A percentile compares a stretch with the other conserved stretches of the same genome.
These are phyloP conservation scores for Melanotus villosus DNA, from an alignment of 2,888 invertebrate genomes.

Conservation along the genomic window DNA sequence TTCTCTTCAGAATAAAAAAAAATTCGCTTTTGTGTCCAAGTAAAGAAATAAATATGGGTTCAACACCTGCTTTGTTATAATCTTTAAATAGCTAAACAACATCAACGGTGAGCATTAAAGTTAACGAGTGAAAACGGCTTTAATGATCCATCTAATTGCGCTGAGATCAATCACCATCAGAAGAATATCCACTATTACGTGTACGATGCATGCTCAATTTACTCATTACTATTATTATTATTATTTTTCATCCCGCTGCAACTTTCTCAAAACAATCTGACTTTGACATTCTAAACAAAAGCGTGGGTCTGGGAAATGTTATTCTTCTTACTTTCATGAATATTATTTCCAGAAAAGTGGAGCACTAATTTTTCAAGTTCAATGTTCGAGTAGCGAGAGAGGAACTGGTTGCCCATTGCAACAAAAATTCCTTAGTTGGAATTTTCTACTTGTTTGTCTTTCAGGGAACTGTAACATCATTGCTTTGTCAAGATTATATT, in stretches of 20 bases:
- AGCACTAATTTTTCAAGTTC: slow-evolving; percentile 41
- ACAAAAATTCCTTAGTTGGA: slow-evolving; percentile 19
- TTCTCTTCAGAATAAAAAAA: too few species aligned
- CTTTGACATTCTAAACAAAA: slow-evolving; percentile 36
- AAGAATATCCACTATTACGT: not conserved
- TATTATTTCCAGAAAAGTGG: slow-evolving; percentile 38
- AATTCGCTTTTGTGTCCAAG: too few species aligned
- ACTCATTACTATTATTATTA: not conserved
- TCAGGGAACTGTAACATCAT: slow-evolving; percentile 8
- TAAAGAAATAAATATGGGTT: too few species aligned
- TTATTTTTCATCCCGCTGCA: not conserved
- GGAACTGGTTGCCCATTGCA: slow-evolving; percentile 21
- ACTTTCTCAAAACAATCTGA: slow-evolving; percentile 40
- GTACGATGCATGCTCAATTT: not conserved
- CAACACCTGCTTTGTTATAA: too few species aligned
- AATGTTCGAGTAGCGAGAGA: slow-evolving; percentile 26
- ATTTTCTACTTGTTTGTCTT: slow-evolving; percentile 15
- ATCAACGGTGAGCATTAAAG: not conserved
- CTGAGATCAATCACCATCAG: slow-evolving; percentile 5
- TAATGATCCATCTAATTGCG: slow-evolving; percentile 8
- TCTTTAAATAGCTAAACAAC: too few species aligned
- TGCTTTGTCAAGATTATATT: slow-evolving; percentile 21
- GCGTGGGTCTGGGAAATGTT: slow-evolving; percentile 41
- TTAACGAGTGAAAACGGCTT: slow-evolving; percentile 10
- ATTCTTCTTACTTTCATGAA: slow-evolving; percentile 40